phyloP scores from a whole-genome alignment of 1,140 invertebrate species.

The Cylas formicarius region DNA sequence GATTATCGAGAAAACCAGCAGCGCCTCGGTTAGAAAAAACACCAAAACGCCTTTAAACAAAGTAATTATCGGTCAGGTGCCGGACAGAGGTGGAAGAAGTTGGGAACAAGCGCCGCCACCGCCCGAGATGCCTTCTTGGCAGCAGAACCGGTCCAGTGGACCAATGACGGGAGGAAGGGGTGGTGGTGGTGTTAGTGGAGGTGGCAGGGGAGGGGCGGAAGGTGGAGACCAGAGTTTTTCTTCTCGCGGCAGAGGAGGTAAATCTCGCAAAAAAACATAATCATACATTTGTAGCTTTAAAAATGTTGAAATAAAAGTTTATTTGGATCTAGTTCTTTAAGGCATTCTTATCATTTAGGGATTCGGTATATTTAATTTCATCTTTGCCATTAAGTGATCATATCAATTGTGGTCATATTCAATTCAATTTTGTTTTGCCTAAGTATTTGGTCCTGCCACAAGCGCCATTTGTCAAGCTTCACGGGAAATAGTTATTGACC shows the following conservation, averaged over 20 bases:
- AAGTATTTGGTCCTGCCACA: too few relatives aligned
- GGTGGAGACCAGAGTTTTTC: constrained; percentile 8
- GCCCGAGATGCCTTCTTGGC: constrained; percentile 93
- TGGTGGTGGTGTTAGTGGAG: constrained; percentile 13
- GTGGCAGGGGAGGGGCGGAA: constrained; percentile 9
- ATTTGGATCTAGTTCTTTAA: too few relatives aligned
- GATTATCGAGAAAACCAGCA: constrained; percentile 83
- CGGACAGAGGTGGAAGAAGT: constrained; percentile 83
- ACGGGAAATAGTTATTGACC: too few relatives aligned
- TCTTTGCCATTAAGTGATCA: too few relatives aligned
- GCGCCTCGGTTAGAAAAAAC: constrained; percentile 67
- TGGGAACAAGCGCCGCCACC: constrained; percentile 84
- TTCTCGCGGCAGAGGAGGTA: constrained; percentile 4
- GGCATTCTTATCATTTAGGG: too few relatives aligned
- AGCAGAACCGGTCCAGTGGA: constrained; percentile 48
- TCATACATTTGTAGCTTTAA: too few relatives aligned
- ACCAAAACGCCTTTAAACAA: constrained; percentile 75
- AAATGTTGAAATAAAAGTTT: too few relatives aligned
- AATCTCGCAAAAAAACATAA: constrained; percentile 12
- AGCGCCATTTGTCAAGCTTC: too few relatives aligned
- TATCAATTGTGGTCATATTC: too few relatives aligned
- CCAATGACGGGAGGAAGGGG: constrained; percentile 24
- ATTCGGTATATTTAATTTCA: too few relatives aligned
- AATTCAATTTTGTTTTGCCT: too few relatives aligned
- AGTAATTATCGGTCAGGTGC: constrained; percentile 78